Base-by-base conservation (phyloP, 2,888 invertebrate species). In the Criorhina ranunculi region DNA sequence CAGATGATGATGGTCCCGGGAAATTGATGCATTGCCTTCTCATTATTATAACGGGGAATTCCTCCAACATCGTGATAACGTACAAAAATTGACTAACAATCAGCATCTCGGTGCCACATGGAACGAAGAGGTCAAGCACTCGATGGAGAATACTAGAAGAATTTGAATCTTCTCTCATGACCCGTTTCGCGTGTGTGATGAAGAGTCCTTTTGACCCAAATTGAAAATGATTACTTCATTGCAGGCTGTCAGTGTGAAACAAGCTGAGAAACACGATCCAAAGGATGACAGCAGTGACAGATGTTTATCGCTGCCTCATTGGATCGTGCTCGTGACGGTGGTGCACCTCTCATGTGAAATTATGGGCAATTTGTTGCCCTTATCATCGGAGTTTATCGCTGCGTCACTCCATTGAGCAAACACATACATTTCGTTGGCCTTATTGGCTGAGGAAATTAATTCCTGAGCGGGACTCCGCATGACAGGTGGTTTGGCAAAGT, bases 41-140 rank as follows among this genome's bases (percentile, higher is more conserved):
- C n/a, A n/a, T n/a, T 75, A 85, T 80, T 85, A 70, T 80, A 85
- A 80, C 85, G 85, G 85, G 53, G 15, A 33, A 85, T 67, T 85
- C 46, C 59, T 59, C 12, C 51, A 70, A 75, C 57, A 73, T 75
- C 83, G 75, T 85, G 79, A 85, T 75, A 70, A 70, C 40, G 69
- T 79, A n/a, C n/a, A 55, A 59, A 55, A 79, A 77, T 85, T 79
- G 73, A 78, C 78, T 83, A 78, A 78, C 67, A 83, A 78, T 83
- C 72, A 44, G 60, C 29, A 15, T 24, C 12, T n/a, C 11, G 44
- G 42, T 64, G 19, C 53, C 40, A 55, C 11, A 29, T 37, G 44
- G 24, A 15, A 29, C 60, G 44, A 72, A 51, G 42, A 67, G 73
- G 73, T 80, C 79, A 80, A 66, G 59, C 51, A 72, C 55, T 57